Evolutionary conservation across 2,113 vertebrate species (phyloP).

Genomic region (Lophotis ruficrista): DNA sequence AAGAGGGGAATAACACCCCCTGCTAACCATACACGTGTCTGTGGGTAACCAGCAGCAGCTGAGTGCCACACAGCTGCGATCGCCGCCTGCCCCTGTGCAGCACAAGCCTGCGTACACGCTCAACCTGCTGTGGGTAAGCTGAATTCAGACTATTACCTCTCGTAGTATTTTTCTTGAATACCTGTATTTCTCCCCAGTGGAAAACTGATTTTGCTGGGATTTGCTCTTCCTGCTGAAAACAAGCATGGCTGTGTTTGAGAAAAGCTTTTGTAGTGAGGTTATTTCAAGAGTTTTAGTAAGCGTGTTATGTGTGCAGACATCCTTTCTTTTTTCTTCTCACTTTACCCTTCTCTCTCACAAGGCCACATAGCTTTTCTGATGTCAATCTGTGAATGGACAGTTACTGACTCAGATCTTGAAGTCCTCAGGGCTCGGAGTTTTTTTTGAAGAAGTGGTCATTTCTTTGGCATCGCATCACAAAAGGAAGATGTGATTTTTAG

Average conservation of each 20-base stretch:
- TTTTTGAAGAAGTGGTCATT: not conserved
- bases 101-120: not conserved
- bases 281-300: not conserved
- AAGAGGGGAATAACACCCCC: not conserved
- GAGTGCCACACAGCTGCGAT: not conserved
- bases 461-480: not conserved
- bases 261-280: not conserved
- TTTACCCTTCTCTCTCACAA: not conserved
- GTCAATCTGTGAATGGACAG: not conserved
- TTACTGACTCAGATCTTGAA: not conserved
- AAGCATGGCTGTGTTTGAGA: not conserved
- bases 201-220: not conserved
- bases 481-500: not conserved
- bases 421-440: not conserved
- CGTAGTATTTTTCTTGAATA: not conserved
- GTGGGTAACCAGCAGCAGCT: not conserved
- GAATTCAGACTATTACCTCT: not conserved
- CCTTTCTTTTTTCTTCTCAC: not conserved
- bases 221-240: conserved; percentile 1
- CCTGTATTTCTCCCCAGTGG: not conserved
- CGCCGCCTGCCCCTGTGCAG: not conserved
- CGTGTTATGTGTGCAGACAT: not conserved
- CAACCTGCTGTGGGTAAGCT: not conserved
- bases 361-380: not conserved
- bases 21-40: rapidly evolving